Evolutionary conservation across 2,113 vertebrate species (phyloP), one percentile per base, ranked within the genome.

Genomic region (Pangasianodon hypophthalmus): DNA sequence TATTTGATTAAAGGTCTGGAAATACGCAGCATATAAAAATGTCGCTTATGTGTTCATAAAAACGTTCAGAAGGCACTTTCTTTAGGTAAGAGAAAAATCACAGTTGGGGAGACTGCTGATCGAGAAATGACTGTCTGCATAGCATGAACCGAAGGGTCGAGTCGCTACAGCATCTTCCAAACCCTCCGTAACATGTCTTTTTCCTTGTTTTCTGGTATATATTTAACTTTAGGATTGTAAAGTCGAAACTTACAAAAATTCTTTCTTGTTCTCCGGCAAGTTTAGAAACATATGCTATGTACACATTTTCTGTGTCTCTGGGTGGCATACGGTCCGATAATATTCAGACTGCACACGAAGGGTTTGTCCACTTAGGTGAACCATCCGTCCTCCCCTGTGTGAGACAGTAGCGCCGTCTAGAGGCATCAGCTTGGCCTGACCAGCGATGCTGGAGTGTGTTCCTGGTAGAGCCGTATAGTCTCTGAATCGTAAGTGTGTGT

Each of bases 11-110:
- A 96, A 97, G 96, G 92, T 91, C 94, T 96, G 96, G 96, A 96
- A 97, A 97, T 96, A 96, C 60, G 94, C 95, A 94, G 95, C 96
- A 95, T 97, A 97, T 95, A 97, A 97, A 69, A 96, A 96, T 94
- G 95, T 95, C 94, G 94, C 93, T 95, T 95, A 94, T 95, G 96
- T 94, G 93, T 94, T 86, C 96, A 95, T 97, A 96, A 97, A 97
- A 96, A 96, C 93, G 97, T 97, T 96, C 96, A 96, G 95, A 96
- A 99, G 98, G 98, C 98, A 99, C 98, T 99, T 99, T 96, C 96
- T 96, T 96, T 48, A 83, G 96, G 96, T 96, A 97, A 95, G 95
- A 97, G 95, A 96, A 96, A 92, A 96, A 96, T 97, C 96, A 97
- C 97, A 97, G 97, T 96, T 95, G 96, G 96, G 96, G 97, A 97